These are phyloP conservation scores for Centroberyx gerrardi DNA, from an alignment of 2,797 vertebrate genomes.

Conservation along the genomic window DNA sequence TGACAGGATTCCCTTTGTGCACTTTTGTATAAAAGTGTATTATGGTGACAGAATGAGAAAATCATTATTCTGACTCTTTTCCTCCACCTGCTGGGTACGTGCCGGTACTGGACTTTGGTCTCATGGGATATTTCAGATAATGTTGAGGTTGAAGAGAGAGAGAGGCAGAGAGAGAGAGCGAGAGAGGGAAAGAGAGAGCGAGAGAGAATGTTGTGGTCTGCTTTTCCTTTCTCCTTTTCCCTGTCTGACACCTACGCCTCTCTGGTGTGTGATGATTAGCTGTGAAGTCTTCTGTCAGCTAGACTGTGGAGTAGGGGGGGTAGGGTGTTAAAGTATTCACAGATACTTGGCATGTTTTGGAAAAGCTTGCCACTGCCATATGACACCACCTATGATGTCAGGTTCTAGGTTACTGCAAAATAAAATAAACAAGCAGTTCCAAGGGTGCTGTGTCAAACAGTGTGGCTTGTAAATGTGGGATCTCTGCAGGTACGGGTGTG, in stretches of 20 bases:
- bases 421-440: too few relatives aligned
- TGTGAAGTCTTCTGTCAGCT: too few relatives aligned
- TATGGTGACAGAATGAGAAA: background rate
- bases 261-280: background rate
- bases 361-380: background rate
- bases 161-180: background rate
- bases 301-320: too few relatives aligned
- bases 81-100: slow-evolving; percentile 61
- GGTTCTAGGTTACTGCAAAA: background rate
- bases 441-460: too few relatives aligned
- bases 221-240: too few relatives aligned
- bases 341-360: background rate
- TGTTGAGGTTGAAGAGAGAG: background rate
- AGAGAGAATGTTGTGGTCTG: background rate
- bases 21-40: background rate
- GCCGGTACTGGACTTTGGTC: slow-evolving; percentile 8
- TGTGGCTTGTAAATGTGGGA: too few relatives aligned
- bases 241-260: background rate
- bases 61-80: slow-evolving; percentile 29
- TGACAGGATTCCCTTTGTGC: background rate
- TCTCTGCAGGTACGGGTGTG: background rate
- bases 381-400: background rate
- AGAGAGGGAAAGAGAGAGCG: background rate
- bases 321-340: background rate
- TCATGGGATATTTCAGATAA: background rate